phyloP scores from a whole-genome alignment of 30 jellyfish, hydroid and myxozoan genomes.

The Aurelia aurita region DNA sequence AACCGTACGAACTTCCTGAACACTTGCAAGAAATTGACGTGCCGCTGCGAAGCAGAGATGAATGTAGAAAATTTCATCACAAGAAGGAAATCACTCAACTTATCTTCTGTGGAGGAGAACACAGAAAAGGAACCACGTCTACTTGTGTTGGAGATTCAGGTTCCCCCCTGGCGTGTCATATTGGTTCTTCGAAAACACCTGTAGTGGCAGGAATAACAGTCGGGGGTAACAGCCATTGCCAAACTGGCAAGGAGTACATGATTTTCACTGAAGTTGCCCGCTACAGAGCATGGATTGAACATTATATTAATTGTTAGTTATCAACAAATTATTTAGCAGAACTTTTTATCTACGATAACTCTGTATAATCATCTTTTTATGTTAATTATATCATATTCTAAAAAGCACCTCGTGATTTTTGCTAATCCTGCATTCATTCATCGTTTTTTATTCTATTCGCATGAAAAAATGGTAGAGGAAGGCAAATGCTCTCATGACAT shows the following conservation, averaged over 20 bases:
- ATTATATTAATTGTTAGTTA: neutral
- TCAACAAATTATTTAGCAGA: no score
- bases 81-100: slow-evolving; percentile 28
- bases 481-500: no score
- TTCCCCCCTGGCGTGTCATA: slow-evolving; percentile 66
- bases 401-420: no score
- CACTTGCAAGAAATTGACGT: slow-evolving; percentile 65
- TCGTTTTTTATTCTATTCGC: no score
- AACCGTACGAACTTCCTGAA: slow-evolving; percentile 23
- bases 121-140: slow-evolving; percentile 16
- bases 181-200: neutral
- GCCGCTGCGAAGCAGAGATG: slow-evolving; percentile 25
- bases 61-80: slow-evolving; percentile 31
- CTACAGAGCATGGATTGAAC: slow-evolving; percentile 54
- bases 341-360: no score
- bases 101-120: slow-evolving; percentile 63
- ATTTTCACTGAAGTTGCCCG: slow-evolving; percentile 62
- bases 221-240: slow-evolving; percentile 62
- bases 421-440: no score
- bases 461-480: no score
- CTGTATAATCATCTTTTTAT: no score
- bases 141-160: slow-evolving; percentile 78
- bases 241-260: slow-evolving; percentile 50
- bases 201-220: slow-evolving; percentile 52
- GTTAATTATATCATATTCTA: no score